Evolutionary conservation across 2,113 vertebrate genomes (phyloP).

Genomic region (Tricholaema leucomelas): DNA sequence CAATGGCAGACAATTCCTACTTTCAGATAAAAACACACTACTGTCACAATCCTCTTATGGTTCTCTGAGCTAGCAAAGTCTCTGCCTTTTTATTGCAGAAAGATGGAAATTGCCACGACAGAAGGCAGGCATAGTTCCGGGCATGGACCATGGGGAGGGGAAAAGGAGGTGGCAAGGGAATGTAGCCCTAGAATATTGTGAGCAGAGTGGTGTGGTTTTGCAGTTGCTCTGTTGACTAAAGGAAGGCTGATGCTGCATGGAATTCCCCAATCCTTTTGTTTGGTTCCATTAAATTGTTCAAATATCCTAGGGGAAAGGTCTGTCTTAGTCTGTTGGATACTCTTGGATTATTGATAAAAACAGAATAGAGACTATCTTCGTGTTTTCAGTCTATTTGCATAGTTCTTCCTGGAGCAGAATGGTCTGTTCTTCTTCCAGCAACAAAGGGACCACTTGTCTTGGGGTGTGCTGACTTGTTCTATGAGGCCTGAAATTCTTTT

Average conservation of each 20-base stretch:
- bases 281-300: not conserved
- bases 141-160: not conserved
- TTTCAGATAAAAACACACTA: conserved; percentile 17
- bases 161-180: not conserved
- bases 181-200: not conserved
- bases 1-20: not conserved
- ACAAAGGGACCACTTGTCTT: conserved; percentile 64
- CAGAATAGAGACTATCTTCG: conserved; percentile 55
- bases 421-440: conserved; percentile 21
- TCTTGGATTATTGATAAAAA: conserved; percentile 55
- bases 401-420: conserved; percentile 38
- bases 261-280: not conserved
- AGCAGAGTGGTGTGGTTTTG: not conserved
- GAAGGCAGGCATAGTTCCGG: not conserved
- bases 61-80: not conserved
- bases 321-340: not conserved
- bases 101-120: not conserved
- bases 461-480: conserved; percentile 30
- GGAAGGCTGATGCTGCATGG: not conserved
- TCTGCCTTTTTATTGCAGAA: not conserved
- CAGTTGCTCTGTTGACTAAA: not conserved
- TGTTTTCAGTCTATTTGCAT: conserved; percentile 52
- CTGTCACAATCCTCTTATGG: not conserved
- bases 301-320: not conserved
- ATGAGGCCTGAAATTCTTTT: conserved; percentile 46